Evolutionary conservation across 2,888 invertebrate species (phyloP), one percentile per base, ranked within the genome.

Genomic region (Tetragonisca angustula): DNA sequence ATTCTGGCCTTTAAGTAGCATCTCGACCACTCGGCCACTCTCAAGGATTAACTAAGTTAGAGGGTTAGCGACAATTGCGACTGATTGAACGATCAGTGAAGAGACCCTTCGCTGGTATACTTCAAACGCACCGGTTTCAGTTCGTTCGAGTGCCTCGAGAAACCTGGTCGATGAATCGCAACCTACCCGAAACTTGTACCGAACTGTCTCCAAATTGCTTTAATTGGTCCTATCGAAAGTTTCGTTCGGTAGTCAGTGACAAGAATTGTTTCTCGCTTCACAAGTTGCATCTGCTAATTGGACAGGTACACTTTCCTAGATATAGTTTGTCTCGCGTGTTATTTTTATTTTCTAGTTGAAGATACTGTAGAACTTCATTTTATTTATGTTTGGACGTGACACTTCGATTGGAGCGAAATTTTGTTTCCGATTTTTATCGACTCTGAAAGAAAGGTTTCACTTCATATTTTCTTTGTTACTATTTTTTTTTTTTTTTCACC

Each of bases 1-100:
- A 54, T 50, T 79, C 68, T 49, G 27, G 56, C 72, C 70, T 73
- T n/a, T n/a, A 78, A 85, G 70, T 72, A 75, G 54, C 49, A 71
- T 62, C 71, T 72, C 62, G 32, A 59, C 67, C 64, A 36, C 69
- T 62, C 62, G 74, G 43, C 59, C 76, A 43, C 72, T 80, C 70
- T 80, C 62, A 71, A 75, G 78, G 78, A 87, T 85, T 89, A 88
- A 88, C 72, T 77, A 71, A 67, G 81, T 87, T 86, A 85, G 67
- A 78, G 82, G 85, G 80, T 78, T 79, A 75, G 72, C 81, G 85
- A 81, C 89, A 88, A 88, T 88, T 88, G 84, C 9, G 62, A 67
- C 9, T 76, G 79, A 89, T 89, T 87, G 81, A 64, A 64, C 72
- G 77, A 78, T 59, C 69, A 76, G 49, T 68, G 64, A 78, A 81